Base-by-base conservation (phyloP, 2,797 vertebrate species). In the Galago senegalensis region DNA sequence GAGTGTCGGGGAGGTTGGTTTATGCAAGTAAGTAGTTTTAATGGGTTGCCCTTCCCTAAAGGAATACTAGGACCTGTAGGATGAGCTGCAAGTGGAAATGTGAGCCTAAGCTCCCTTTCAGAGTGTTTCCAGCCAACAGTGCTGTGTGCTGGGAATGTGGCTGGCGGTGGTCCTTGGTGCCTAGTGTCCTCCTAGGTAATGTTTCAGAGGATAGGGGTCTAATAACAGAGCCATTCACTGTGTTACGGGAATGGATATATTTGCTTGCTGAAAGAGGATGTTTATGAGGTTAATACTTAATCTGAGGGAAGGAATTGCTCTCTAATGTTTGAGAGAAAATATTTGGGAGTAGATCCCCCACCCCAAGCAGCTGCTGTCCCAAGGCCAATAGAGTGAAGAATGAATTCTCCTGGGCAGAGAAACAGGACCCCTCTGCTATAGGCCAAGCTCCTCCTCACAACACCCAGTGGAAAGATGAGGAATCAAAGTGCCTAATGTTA, bases 181-280 rank as follows among this genome's bases (percentile, higher is more conserved):
- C 23, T 27, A 16, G 23, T 7, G 7, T 88, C n/a, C 34, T 81
- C 49, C 37, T 91, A 31, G 16, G 12, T 61, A 63, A 17, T 37
- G n/a, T 79, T 53, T 75, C 8, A 63, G 67, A 23, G 40, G 27
- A 43, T 23, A 0, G 20, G 11, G 29, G 37, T 58, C 67, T 87
- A 85, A 88, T 85, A 88, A 61, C 29, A 61, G 89, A 91, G 72
- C 82, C 86, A 81, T 37, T 88, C 13, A 27, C 10, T 91, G 76
- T 37, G 18, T 84, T 69, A 43, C 0, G 3, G 73, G 76, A 84
- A 63, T 37, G 23, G 34, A 75, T 49, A 34, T 23, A 86, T 77
- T 81, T 83, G 67, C 16, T 91, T 94, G 31, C 40, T 70, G n/a
- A 85, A 91, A 58, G 40, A 87, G 25, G n/a, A 69, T 86, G 7